Evolutionary conservation across 2,113 vertebrate species (phyloP), one percentile per base, ranked within the genome.

Genomic region (Cardinalis cardinalis): DNA sequence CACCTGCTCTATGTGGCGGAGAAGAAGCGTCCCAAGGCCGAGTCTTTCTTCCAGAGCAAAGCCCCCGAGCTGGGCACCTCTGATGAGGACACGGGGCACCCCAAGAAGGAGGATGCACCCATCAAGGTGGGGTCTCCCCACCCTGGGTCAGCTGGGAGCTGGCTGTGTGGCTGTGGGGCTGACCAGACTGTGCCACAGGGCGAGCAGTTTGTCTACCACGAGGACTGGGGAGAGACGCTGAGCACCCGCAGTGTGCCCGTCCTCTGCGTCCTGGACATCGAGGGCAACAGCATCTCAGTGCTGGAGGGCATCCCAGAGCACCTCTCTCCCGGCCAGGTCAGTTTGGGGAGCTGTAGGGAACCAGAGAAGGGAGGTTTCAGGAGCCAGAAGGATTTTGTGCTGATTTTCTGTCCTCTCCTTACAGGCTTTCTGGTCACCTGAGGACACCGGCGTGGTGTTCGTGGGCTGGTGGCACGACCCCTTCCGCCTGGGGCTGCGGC

Each of bases 1-100:
- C 99, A 99, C 87, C 98, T 99, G 64, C 93, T 99, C 75, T 99
- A 99, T 19, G 98, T 99, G 96, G 99, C 99, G 32, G 99, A 99
- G 96, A 99, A 98, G 97, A 99, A 99, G 92, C 98, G 98, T 55
- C 98, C 98, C 60, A 99, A 99, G 96, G 85, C 98, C 0, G 98
- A 99, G 93, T 99, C 99, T n/a, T 99, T 98, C 96, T 99, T 99
- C 91, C 98, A 99, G 97, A 98, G 94, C 83, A 97, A 97, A 96
- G 91, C 96, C 29, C 87, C 95, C 0, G 96, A 97, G 61, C 14
- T 94, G 70, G 83, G 72, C 25, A 2, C 32, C 43, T 88, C 80
- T 0, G 61, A 52, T 1, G 97, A 96, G 20, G 98, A 99, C 10
- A 96, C 96, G 0, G 98, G 98, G 64, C 78, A 90, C 93, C 44